These are phyloP conservation scores for Etheostoma spectabile DNA, from an alignment of 2,113 vertebrate species.

Conservation along the genomic window DNA sequence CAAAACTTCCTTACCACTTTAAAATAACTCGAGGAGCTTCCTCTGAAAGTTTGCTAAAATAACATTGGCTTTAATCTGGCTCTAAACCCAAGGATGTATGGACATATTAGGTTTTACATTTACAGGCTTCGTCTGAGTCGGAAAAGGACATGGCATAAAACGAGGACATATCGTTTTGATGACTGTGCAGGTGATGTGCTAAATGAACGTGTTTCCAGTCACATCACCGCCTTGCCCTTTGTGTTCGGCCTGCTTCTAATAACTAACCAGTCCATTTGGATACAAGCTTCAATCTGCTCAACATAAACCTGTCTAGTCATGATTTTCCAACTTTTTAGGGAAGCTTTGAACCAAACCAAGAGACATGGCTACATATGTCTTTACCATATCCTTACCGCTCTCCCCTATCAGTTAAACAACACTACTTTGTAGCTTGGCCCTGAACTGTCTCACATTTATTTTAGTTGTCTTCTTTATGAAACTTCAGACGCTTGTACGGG, in stretches of 20 bases:
- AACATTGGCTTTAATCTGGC: background rate
- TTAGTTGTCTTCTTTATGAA: background rate
- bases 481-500: background rate
- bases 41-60: background rate
- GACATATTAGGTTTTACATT: background rate
- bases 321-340: background rate
- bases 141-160: background rate
- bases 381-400: background rate
- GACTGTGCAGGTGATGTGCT: slow-evolving; percentile 7
- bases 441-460: background rate
- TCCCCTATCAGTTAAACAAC: background rate
- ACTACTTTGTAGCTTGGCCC: background rate
- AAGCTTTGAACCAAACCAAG: background rate
- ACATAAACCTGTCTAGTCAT: background rate
- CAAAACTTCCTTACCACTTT: background rate
- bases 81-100: background rate
- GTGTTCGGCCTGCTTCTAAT: background rate
- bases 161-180: background rate
- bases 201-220: background rate
- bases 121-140: background rate
- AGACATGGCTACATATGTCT: too few relatives aligned
- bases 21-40: background rate
- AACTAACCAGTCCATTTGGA: slow-evolving; percentile 7
- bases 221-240: too few relatives aligned
- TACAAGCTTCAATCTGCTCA: background rate